Conservation (phyloP, 1,140 invertebrate species). For the Nasonia giraulti region DNA sequence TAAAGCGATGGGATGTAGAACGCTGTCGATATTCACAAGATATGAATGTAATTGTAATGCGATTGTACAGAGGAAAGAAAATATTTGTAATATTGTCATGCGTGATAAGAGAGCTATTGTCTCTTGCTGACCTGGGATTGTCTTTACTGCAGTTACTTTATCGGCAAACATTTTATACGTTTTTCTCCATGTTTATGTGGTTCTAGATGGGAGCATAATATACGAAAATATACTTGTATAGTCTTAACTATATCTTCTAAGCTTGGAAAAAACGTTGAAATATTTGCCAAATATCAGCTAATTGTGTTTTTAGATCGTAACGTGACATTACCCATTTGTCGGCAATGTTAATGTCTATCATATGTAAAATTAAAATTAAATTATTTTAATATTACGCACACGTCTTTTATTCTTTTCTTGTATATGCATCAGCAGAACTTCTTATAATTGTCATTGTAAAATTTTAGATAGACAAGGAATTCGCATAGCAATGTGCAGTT, state of each 20-base stretch:
- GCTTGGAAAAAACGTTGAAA: conserved; percentile 36
- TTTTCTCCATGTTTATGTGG: neutral
- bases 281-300: conserved; percentile 15
- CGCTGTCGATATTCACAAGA: neutral
- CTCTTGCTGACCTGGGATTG: conserved; percentile 6
- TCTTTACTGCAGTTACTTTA: conserved; percentile 4
- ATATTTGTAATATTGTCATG: conserved; percentile 46
- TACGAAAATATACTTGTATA: neutral
- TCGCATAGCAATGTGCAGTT: no score
- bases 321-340: conserved; percentile 40
- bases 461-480: no score
- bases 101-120: conserved; percentile 28
- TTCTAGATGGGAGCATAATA: neutral
- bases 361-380: conserved; percentile 62
- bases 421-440: neutral
- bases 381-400: conserved; percentile 65
- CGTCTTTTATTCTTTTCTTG: neutral
- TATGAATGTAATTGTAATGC: conserved; percentile 13
- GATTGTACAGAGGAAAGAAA: conserved; percentile 38
- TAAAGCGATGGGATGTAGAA: neutral
- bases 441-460: no score
- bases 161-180: conserved; percentile 39
- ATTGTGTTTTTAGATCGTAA: conserved; percentile 44
- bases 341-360: conserved; percentile 56
- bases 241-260: conserved; percentile 28